Percentiles rank a stretch among this genome's conserved stretches.
Evolutionary conservation across 2,113 vertebrate genomes (phyloP).

Genomic region (Tragelaphus buxtoni): DNA sequence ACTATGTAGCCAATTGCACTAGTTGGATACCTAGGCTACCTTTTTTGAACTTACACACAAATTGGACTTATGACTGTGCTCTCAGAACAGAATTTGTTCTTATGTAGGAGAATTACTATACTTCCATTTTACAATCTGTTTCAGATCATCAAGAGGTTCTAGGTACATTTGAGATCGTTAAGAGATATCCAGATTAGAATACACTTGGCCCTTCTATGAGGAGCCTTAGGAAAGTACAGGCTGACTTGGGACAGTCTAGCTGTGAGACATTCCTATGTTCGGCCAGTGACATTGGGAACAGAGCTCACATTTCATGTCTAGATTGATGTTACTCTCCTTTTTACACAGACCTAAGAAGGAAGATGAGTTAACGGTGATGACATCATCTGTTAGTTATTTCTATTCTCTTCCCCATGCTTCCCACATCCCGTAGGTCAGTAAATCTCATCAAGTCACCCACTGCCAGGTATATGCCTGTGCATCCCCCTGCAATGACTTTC

Average conservation of each 20-base stretch:
- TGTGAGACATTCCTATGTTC: not conserved
- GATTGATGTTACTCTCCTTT: not conserved
- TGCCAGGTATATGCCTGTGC: accelerated
- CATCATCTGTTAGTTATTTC: not conserved
- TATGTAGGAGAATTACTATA: not conserved
- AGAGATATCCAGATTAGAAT: not conserved
- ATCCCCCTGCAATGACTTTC: accelerated
- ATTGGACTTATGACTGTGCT: not conserved
- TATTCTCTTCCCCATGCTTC: not conserved
- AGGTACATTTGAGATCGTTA: not conserved
- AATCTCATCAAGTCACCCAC: not conserved
- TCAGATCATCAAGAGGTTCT: not conserved
- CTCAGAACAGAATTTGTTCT: not conserved
- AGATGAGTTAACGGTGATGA: not conserved
- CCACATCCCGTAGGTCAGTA: not conserved
- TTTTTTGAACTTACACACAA: not conserved
- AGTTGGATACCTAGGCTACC: not conserved
- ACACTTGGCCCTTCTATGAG: not conserved
- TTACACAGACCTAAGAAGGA: no score
- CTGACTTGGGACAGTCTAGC: not conserved
- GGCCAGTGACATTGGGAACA: not conserved
- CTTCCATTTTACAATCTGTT: not conserved
- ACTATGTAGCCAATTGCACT: not conserved
- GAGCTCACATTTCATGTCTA: not conserved
- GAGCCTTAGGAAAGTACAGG: not conserved